These are phyloP conservation scores for Elymnias hypermnestra DNA, from an alignment of 1,140 invertebrate species.

Conservation along the genomic window DNA sequence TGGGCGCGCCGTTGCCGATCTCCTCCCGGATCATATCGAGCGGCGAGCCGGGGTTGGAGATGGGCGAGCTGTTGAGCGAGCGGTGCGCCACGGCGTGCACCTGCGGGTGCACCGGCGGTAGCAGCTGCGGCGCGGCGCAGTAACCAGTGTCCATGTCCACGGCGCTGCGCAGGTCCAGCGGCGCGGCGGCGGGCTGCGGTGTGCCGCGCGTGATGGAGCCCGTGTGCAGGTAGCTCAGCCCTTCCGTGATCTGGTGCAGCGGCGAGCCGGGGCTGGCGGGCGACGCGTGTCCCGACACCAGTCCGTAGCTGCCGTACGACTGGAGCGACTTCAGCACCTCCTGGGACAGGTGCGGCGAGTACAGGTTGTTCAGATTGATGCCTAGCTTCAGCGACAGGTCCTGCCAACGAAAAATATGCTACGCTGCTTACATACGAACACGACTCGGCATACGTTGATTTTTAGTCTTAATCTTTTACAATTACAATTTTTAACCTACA, in stretches of 20 bases:
- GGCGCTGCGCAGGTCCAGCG: constrained; percentile 71
- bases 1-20: constrained; percentile 72
- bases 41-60: constrained; percentile 79
- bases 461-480: no score
- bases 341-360: constrained; percentile 41
- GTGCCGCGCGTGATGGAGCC: constrained; percentile 87
- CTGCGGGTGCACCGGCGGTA: constrained; percentile 57
- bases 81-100: constrained; percentile 69
- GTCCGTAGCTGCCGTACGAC: constrained; percentile 32
- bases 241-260: constrained; percentile 72
- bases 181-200: constrained; percentile 71
- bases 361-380: constrained; percentile 47
- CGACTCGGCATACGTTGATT: no score
- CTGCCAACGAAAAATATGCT: constrained; percentile 28
- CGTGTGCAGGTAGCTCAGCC: constrained; percentile 79
- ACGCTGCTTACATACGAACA: no score
- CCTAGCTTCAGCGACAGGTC: constrained; percentile 54
- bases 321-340: constrained; percentile 51
- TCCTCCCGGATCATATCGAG: constrained; percentile 94
- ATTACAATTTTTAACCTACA: no score
- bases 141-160: constrained; percentile 58
- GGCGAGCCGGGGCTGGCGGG: constrained; percentile 55
- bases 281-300: constrained; percentile 42
- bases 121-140: constrained; percentile 45
- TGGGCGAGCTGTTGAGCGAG: constrained; percentile 78